These are phyloP conservation scores for Ceratosolen solmsi DNA, from an alignment of 1,140 invertebrate species.

Conservation along the genomic window DNA sequence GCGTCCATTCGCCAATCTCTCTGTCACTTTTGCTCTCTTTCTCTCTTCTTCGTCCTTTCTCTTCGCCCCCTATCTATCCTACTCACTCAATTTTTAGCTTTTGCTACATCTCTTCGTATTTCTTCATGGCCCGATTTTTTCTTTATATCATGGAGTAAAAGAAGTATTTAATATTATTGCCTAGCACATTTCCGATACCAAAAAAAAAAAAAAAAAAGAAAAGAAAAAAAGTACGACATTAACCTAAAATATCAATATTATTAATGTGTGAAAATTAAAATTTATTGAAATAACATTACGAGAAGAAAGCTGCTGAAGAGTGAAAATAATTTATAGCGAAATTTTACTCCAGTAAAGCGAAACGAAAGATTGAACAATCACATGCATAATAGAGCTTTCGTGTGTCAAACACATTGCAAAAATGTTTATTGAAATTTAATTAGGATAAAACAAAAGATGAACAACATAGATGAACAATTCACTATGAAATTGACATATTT, in stretches of 20 bases:
- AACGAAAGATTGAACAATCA: not conserved
- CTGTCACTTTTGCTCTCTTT: slow-evolving; percentile 8
- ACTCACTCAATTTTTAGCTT: not conserved
- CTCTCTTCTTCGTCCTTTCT: not conserved
- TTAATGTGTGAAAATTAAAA: not conserved
- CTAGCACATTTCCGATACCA: too few relatives aligned
- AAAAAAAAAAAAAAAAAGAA: too few relatives aligned
- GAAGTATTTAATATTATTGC: slow-evolving; percentile 12
- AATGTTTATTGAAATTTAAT: not conserved
- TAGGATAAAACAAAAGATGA: not conserved
- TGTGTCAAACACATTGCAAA: not conserved
- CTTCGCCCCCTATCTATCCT: not conserved
- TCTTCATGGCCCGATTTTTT: slow-evolving; percentile 2
- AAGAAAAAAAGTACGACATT: not conserved
- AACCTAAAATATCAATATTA: not conserved
- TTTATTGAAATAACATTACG: not conserved
- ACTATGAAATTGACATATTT: too few relatives aligned
- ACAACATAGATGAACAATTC: too few relatives aligned
- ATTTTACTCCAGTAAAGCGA: not conserved
- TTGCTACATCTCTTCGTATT: slow-evolving; percentile 29
- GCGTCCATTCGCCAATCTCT: slow-evolving; percentile 18
- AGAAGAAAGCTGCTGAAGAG: not conserved
- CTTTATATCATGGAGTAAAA: not conserved
- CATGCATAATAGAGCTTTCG: not conserved
- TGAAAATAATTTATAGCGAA: not conserved